A percentile compares a stretch with the other conserved stretches of the same genome.
Conservation (phyloP, 1,140 invertebrate species). For the Meloidogyne floridensis region DNA sequence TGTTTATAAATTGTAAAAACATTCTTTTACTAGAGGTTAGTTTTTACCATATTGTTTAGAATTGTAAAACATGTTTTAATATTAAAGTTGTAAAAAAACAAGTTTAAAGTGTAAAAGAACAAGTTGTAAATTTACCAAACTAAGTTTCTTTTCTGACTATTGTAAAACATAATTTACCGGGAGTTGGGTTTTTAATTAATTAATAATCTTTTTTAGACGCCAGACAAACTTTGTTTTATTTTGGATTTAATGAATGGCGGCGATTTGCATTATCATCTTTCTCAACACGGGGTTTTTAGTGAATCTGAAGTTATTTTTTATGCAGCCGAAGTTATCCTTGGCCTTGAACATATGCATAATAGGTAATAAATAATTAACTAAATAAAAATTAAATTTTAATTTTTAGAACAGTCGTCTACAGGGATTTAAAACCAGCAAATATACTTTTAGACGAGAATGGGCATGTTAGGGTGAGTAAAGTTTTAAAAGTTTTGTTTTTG, state of each 20-base stretch:
- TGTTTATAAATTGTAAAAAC: too few relatives aligned
- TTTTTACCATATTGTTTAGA: not conserved
- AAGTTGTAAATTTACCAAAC: too few relatives aligned
- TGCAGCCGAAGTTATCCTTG: constrained; percentile 82
- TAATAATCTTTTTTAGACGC: constrained; percentile 69
- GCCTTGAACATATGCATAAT: constrained; percentile 98
- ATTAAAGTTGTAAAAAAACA: not conserved
- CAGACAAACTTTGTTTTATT: constrained; percentile 98
- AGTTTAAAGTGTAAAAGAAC: too few relatives aligned
- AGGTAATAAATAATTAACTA: constrained; percentile 73
- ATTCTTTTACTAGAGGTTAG: too few relatives aligned
- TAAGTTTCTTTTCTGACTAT: too few relatives aligned
- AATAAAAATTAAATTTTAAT: not conserved
- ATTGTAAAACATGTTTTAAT: not conserved
- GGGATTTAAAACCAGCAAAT: constrained; percentile 80
- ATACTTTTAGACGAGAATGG: constrained; percentile 98
- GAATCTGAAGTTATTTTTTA: constrained; percentile 99
- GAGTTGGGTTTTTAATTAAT: too few relatives aligned
- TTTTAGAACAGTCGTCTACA: constrained; percentile 68
- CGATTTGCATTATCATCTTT: constrained; percentile 76
- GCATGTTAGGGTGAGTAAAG: constrained; percentile 83
- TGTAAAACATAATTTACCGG: too few relatives aligned
- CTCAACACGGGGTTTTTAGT: constrained; percentile 97
- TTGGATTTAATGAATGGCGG: constrained; percentile 95
- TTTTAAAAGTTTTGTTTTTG: too few relatives aligned